These are phyloP conservation scores for Volucella bombylans DNA, from an alignment of 2,888 invertebrate species.

Conservation along the genomic window DNA sequence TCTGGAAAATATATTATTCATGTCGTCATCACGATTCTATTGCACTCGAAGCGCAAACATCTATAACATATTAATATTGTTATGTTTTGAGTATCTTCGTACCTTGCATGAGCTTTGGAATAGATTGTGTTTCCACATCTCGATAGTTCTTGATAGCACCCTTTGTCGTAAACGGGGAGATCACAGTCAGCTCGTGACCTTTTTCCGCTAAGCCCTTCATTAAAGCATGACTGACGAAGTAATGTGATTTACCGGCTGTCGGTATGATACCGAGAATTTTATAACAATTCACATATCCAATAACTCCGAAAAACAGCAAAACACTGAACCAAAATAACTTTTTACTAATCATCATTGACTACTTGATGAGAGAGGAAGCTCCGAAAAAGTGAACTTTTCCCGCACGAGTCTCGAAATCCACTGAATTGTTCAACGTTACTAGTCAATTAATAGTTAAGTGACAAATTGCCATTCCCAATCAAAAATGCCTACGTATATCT, in stretches of 20 bases:
- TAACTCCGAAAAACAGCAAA: conserved; percentile 6
- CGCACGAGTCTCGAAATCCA: too few species aligned
- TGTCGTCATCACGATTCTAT: too few species aligned
- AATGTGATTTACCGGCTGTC: conserved; percentile 34
- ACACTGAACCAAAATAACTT: neutral
- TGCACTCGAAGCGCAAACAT: too few species aligned
- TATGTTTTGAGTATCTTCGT: neutral
- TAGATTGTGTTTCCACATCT: neutral
- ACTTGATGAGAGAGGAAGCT: too few species aligned
- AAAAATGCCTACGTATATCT: too few species aligned
- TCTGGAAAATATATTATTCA: too few species aligned
- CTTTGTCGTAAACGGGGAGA: conserved; percentile 49
- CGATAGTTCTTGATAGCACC: conserved; percentile 54
- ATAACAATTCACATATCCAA: conserved; percentile 21
- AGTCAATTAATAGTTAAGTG: too few species aligned
- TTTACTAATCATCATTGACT: conserved; percentile 15
- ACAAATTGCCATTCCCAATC: too few species aligned
- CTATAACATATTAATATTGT: too few species aligned
- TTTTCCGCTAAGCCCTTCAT: conserved; percentile 37
- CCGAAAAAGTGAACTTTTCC: too few species aligned
- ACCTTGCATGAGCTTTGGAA: conserved; percentile 27
- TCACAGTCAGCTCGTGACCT: conserved; percentile 61
- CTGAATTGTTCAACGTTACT: too few species aligned
- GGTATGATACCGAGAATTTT: conserved; percentile 60
- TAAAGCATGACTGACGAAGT: conserved; percentile 79